Evolutionary conservation across 2,888 invertebrate genomes (phyloP).

Genomic region (Agrotis puta): DNA sequence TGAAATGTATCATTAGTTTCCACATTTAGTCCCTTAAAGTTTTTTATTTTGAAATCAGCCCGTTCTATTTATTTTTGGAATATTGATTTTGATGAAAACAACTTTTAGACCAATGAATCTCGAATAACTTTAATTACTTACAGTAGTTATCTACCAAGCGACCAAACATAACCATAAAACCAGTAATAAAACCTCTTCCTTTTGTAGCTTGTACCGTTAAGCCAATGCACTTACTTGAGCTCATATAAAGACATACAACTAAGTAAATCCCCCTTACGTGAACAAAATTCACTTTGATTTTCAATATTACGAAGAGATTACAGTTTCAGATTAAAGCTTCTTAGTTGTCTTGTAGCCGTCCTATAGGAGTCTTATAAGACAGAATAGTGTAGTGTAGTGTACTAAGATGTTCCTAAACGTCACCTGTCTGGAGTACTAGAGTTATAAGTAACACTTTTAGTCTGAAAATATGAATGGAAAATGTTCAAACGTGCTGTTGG

Average conservation of each 20-base stretch:
- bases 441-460: background rate
- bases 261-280: slow-evolving; percentile 60
- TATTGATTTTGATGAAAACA: too few species aligned
- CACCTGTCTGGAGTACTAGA: background rate
- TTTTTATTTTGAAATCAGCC: too few species aligned
- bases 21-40: too few species aligned
- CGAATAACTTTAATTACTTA: too few species aligned
- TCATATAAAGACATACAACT: slow-evolving; percentile 47
- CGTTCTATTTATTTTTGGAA: too few species aligned
- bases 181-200: background rate
- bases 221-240: slow-evolving; percentile 61
- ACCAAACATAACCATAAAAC: background rate
- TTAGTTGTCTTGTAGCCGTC: slow-evolving; percentile 13
- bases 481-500: background rate
- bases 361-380: background rate
- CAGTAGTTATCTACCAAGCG: background rate
- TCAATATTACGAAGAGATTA: slow-evolving; percentile 58
- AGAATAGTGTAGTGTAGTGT: too few species aligned
- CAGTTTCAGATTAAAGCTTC: slow-evolving; percentile 23
- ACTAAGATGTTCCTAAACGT: background rate
- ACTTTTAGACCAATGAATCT: too few species aligned
- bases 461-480: background rate
- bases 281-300: slow-evolving; percentile 61
- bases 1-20: too few species aligned
- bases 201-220: slow-evolving; percentile 29